phyloP scores from a whole-genome alignment of 1,140 invertebrate species.

The Drosophila grimshawi region DNA sequence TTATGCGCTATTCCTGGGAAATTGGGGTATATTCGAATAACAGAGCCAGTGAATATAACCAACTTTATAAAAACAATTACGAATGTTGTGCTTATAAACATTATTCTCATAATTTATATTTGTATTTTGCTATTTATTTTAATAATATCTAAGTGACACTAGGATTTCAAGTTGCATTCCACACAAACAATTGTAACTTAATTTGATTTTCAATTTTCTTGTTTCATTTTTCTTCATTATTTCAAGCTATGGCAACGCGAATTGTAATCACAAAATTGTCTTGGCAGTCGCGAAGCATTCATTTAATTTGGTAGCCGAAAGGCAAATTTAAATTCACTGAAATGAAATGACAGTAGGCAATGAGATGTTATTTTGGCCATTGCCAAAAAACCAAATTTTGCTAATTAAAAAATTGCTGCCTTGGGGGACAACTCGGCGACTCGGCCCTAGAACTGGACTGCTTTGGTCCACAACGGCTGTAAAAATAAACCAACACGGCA shows the following conservation, averaged over 20 bases:
- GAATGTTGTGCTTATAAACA: too few species aligned
- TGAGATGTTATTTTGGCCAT: conserved; percentile 28
- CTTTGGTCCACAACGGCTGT: conserved; percentile 49
- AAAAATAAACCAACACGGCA: conserved; percentile 77
- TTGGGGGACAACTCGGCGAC: background rate
- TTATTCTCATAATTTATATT: too few species aligned
- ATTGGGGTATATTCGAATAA: too few species aligned
- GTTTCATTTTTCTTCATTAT: background rate
- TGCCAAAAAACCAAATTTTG: conserved; percentile 54
- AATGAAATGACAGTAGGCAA: conserved; percentile 41
- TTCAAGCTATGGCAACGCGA: conserved; percentile 16
- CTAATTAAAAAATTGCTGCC: conserved; percentile 68
- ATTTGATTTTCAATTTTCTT: conserved; percentile 14
- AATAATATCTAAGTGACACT: too few species aligned
- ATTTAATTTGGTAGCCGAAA: conserved; percentile 46
- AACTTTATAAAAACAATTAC: too few species aligned
- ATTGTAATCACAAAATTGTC: conserved; percentile 62
- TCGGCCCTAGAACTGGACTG: conserved; percentile 17
- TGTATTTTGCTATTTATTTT: too few species aligned
- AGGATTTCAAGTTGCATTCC: background rate
- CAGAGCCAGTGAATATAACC: too few species aligned
- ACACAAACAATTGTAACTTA: conserved; percentile 24
- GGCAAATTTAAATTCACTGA: conserved; percentile 78
- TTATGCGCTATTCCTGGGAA: too few species aligned
- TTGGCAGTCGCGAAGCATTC: conserved; percentile 50